phyloP scores from a whole-genome alignment of 2,888 invertebrate genomes.

The Hedya salicella region DNA sequence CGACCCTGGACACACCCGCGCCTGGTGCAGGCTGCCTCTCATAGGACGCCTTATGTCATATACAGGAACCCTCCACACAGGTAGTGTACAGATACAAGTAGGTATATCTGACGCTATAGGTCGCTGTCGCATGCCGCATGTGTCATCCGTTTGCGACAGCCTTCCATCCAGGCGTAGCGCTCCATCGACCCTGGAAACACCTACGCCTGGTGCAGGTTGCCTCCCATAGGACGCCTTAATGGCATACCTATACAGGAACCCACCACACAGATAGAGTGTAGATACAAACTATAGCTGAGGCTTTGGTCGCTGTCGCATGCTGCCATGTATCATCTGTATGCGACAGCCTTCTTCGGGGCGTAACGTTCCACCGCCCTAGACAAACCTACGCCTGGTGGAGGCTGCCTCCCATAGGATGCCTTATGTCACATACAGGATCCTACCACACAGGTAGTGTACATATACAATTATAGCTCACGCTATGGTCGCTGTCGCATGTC shows the following conservation, averaged over 20 bases:
- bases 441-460: constrained; percentile 64
- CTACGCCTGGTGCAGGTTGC: constrained; percentile 62
- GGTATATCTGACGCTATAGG: too few species aligned
- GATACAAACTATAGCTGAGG: too few species aligned
- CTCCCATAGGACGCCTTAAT: constrained; percentile 68
- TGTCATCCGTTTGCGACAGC: constrained; percentile 66
- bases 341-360: constrained; percentile 50
- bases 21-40: constrained; percentile 63
- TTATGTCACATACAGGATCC: constrained; percentile 68
- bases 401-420: constrained; percentile 69
- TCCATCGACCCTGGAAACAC: constrained; percentile 67
- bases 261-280: constrained; percentile 61
- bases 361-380: constrained; percentile 67
- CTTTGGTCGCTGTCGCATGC: too few species aligned
- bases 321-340: too few species aligned
- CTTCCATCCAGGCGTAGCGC: constrained; percentile 71
- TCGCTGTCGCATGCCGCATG: too few species aligned
- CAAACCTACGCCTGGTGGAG: constrained; percentile 60
- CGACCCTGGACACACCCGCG: constrained; percentile 65
- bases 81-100: constrained; percentile 50
- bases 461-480: constrained; percentile 60
- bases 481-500: constrained; percentile 65
- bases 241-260: constrained; percentile 68
- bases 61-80: constrained; percentile 69
- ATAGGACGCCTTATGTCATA: constrained; percentile 69